Percentiles rank a stretch among this genome's conserved stretches.
Conservation (phyloP, 1,140 invertebrate genomes). For the Reticulitermes speratus region DNA sequence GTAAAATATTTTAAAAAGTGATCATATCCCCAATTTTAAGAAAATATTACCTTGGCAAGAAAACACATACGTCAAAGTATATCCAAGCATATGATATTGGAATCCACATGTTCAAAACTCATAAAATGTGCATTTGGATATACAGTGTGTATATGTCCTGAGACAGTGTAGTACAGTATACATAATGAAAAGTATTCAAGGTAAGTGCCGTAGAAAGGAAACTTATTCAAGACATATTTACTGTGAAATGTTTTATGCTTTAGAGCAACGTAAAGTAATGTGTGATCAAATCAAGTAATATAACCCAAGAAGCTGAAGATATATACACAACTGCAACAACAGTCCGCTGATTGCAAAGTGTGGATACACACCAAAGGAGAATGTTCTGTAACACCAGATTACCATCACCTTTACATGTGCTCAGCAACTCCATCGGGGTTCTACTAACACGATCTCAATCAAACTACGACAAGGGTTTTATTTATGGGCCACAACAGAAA, state of each 20-base stretch:
- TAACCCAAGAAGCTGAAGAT: slow-evolving; percentile 36
- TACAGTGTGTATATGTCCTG: slow-evolving; percentile 35
- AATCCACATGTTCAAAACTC: slow-evolving; percentile 17
- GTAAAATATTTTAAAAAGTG: slow-evolving; percentile 33
- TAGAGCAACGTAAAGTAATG: slow-evolving; percentile 37
- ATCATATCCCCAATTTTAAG: slow-evolving; percentile 16
- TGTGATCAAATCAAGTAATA: slow-evolving; percentile 37
- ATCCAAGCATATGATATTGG: slow-evolving; percentile 33
- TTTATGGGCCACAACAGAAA: not conserved
- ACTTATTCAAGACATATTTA: slow-evolving; percentile 48
- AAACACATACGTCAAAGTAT: slow-evolving; percentile 39
- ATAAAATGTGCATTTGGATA: slow-evolving; percentile 36
- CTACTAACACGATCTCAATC: slow-evolving; percentile 2
- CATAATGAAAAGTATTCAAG: slow-evolving; percentile 35
- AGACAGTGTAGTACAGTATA: slow-evolving; percentile 37
- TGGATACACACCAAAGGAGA: slow-evolving; percentile 29
- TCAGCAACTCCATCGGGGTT: slow-evolving; percentile 9
- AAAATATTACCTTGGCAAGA: slow-evolving; percentile 34
- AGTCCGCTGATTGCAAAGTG: slow-evolving; percentile 27
- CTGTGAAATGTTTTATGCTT: slow-evolving; percentile 35
- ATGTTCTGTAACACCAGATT: not conserved
- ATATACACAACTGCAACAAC: slow-evolving; percentile 34
- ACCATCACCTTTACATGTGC: slow-evolving; percentile 26
- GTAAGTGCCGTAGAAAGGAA: slow-evolving; percentile 63
- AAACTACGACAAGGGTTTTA: slow-evolving; percentile 25